phyloP scores from a whole-genome alignment of 2,888 invertebrate genomes.

The Hyposoter didymator region DNA sequence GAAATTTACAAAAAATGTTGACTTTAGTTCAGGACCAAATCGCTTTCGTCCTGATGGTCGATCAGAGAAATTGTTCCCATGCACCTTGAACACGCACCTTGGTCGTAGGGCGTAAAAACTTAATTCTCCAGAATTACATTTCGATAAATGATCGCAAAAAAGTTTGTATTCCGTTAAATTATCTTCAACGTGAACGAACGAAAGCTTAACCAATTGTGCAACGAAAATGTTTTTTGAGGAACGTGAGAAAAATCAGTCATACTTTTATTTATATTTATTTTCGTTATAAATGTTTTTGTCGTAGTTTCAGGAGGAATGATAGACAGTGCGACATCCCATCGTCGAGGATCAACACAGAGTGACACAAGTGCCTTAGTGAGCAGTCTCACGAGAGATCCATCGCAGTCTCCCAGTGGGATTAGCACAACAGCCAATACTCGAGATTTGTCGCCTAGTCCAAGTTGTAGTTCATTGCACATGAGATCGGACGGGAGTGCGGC shows the following conservation, averaged over 20 bases:
- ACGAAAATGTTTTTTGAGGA: not conserved
- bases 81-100: too few relatives aligned
- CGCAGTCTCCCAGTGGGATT: constrained; percentile 86
- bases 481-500: constrained; percentile 84
- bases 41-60: too few relatives aligned
- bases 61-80: too few relatives aligned
- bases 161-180: not conserved
- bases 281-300: not conserved
- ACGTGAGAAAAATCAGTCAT: not conserved
- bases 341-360: constrained; percentile 86
- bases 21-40: not conserved
- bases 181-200: not conserved
- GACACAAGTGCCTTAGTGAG: constrained; percentile 88
- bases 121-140: not conserved
- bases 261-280: not conserved
- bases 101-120: not conserved
- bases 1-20: not conserved
- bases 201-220: not conserved
- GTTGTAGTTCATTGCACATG: constrained; percentile 85
- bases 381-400: constrained; percentile 87
- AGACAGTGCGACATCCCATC: constrained; percentile 84
- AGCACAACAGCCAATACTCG: constrained; percentile 83
- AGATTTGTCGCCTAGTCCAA: constrained; percentile 86
- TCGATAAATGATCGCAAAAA: not conserved
- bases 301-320: constrained; percentile 84